A percentile compares a stretch with the other conserved stretches of the same genome.
phyloP scores from a whole-genome alignment of 2,888 invertebrate genomes.

The Anagyrus pseudococci region DNA sequence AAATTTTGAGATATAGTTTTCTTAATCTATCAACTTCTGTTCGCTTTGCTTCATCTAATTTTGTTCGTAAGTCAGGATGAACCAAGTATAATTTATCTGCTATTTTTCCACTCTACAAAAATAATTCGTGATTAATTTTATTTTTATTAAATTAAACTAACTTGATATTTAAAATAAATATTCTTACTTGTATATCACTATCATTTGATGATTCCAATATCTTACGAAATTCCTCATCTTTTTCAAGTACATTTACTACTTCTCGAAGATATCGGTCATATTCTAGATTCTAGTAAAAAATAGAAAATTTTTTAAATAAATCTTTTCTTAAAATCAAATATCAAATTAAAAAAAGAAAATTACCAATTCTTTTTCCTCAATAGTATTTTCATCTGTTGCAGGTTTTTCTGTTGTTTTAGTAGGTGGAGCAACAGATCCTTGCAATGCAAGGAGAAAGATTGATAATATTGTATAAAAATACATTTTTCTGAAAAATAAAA shows the following conservation, averaged over 20 bases:
- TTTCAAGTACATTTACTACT: slow-evolving; percentile 88
- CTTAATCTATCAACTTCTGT: slow-evolving; percentile 84
- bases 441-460: slow-evolving; percentile 41
- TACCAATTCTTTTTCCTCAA: slow-evolving; percentile 42
- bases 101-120: slow-evolving; percentile 83
- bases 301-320: neutral
- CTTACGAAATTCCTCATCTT: slow-evolving; percentile 82
- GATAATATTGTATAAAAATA: slow-evolving; percentile 32
- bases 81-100: slow-evolving; percentile 90
- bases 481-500: slow-evolving; percentile 42
- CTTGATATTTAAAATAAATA: slow-evolving; percentile 17
- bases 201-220: slow-evolving; percentile 83
- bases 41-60: slow-evolving; percentile 91
- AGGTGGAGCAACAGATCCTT: slow-evolving; percentile 62
- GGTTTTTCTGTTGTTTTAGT: slow-evolving; percentile 59
- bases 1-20: slow-evolving; percentile 73
- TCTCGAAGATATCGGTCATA: slow-evolving; percentile 90
- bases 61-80: slow-evolving; percentile 83
- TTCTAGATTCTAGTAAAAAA: slow-evolving; percentile 65
- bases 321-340: slow-evolving; percentile 21
- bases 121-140: slow-evolving; percentile 17
- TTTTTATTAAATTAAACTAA: slow-evolving; percentile 5
- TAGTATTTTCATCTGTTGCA: slow-evolving; percentile 50
- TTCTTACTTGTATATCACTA: slow-evolving; percentile 80
- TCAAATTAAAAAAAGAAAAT: slow-evolving; percentile 17